Evolutionary conservation across 1,140 invertebrate genomes (phyloP).

Genomic region (Listronotus bonariensis): DNA sequence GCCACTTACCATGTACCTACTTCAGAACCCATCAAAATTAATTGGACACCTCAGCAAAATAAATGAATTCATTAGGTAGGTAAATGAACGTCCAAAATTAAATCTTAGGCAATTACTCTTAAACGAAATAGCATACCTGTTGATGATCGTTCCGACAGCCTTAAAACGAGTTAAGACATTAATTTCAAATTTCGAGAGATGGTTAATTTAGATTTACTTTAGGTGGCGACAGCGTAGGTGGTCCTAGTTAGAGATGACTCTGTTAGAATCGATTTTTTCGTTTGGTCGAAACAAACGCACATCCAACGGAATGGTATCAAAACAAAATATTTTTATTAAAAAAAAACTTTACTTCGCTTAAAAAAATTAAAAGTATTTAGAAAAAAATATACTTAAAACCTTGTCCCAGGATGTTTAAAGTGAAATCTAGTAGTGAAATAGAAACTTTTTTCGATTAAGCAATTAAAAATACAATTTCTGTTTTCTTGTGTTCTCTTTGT

Average conservation of each 20-base stretch:
- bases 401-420: no score
- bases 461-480: no score
- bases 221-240: conserved; percentile 21
- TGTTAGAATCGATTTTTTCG: no score
- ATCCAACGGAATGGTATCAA: no score
- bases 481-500: no score
- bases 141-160: conserved; percentile 29
- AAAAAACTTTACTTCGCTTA: no score
- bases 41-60: conserved; percentile 29
- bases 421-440: no score
- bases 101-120: conserved; percentile 28
- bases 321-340: no score
- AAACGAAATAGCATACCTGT: conserved; percentile 26
- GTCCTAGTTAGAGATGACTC: conserved; percentile 18
- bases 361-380: no score
- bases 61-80: conserved; percentile 30
- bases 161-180: conserved; percentile 32
- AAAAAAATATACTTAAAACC: no score
- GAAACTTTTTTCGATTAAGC: no score
- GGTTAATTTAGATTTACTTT: conserved; percentile 30
- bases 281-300: no score
- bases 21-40: conserved; percentile 27
- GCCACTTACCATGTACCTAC: conserved; percentile 25
- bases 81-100: conserved; percentile 28
- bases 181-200: conserved; percentile 33